Evolutionary conservation across 1,140 invertebrate species (phyloP).

Genomic region (Anastrepha ludens): DNA sequence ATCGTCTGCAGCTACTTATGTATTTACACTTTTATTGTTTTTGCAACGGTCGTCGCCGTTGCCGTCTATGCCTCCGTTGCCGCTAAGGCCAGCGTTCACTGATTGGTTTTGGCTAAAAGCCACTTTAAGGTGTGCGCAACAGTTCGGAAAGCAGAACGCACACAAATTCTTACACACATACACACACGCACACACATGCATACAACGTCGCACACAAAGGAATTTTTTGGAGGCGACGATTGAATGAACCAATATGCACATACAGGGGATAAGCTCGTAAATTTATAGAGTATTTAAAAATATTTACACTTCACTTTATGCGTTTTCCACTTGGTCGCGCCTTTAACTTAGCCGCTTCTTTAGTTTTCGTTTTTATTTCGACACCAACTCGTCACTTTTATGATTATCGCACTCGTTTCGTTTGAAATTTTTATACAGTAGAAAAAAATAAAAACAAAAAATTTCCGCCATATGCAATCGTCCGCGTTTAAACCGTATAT

Average conservation of each 20-base stretch:
- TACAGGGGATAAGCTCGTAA: not conserved
- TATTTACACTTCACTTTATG: slow-evolving; percentile 42
- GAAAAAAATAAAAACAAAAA: slow-evolving; percentile 53
- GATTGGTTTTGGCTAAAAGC: slow-evolving; percentile 26
- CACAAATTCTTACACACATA: not conserved
- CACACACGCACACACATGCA: not conserved
- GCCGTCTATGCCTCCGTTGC: not conserved
- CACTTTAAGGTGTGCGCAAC: slow-evolving; percentile 52
- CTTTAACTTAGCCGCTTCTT: slow-evolving; percentile 4
- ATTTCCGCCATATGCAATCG: slow-evolving; percentile 51
- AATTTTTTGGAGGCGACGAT: slow-evolving; percentile 30
- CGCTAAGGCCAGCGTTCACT: not conserved
- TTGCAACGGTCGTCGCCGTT: not conserved
- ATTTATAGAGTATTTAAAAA: slow-evolving; percentile 4
- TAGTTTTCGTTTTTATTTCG: slow-evolving; percentile 25
- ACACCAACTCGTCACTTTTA: not conserved
- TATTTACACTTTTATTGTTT: slow-evolving; percentile 34
- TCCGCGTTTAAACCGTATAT: slow-evolving; percentile 43
- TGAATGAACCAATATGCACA: slow-evolving; percentile 44
- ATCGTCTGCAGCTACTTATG: slow-evolving; percentile 25
- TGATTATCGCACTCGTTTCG: slow-evolving; percentile 39
- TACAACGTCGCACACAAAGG: not conserved
- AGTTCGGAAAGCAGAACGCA: slow-evolving; percentile 46
- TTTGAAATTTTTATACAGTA: slow-evolving; percentile 45
- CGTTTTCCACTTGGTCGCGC: slow-evolving; percentile 37